These are phyloP conservation scores for Ophraella communa DNA, from an alignment of 2,888 invertebrate genomes.

Conservation along the genomic window DNA sequence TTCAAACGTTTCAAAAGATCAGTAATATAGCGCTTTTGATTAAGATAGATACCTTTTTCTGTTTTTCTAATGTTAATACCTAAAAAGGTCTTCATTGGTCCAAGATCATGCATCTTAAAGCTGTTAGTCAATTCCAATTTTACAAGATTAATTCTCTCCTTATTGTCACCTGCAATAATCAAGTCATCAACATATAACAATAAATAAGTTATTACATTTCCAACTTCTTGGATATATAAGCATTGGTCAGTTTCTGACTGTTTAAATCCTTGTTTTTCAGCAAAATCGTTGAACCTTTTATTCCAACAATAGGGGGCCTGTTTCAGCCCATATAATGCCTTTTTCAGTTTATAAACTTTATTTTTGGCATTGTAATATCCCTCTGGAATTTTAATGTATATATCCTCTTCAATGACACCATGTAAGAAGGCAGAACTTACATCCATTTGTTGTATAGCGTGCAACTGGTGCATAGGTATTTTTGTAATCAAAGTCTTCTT, in stretches of 20 bases:
- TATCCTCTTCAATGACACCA: slow-evolving; percentile 31
- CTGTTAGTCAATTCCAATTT: slow-evolving; percentile 12
- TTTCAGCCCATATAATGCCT: slow-evolving; percentile 47
- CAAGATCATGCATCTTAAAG: neutral
- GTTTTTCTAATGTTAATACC: neutral
- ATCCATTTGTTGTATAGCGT: slow-evolving; percentile 33
- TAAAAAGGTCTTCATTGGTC: neutral
- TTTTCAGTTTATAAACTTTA: slow-evolving; percentile 38
- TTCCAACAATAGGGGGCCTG: slow-evolving; percentile 48
- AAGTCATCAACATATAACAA: slow-evolving; percentile 47
- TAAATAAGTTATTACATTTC: slow-evolving; percentile 23
- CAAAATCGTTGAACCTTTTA: slow-evolving; percentile 35
- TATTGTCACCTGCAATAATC: slow-evolving; percentile 37
- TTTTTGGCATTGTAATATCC: slow-evolving; percentile 26
- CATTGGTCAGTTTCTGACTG: slow-evolving; percentile 40
- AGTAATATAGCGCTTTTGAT: neutral
- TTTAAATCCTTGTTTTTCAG: slow-evolving; percentile 35
- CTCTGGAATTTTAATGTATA: slow-evolving; percentile 42
- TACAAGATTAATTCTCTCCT: slow-evolving; percentile 30
- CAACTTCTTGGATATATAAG: slow-evolving; percentile 28
- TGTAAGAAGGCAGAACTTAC: slow-evolving; percentile 49
- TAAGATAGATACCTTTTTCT: neutral
- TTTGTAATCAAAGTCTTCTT: slow-evolving; percentile 22
- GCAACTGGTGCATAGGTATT: slow-evolving; percentile 34
- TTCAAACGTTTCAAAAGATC: neutral